Evolutionary conservation across 2,888 invertebrate genomes (phyloP).

Genomic region (Abrostola triplasia): DNA sequence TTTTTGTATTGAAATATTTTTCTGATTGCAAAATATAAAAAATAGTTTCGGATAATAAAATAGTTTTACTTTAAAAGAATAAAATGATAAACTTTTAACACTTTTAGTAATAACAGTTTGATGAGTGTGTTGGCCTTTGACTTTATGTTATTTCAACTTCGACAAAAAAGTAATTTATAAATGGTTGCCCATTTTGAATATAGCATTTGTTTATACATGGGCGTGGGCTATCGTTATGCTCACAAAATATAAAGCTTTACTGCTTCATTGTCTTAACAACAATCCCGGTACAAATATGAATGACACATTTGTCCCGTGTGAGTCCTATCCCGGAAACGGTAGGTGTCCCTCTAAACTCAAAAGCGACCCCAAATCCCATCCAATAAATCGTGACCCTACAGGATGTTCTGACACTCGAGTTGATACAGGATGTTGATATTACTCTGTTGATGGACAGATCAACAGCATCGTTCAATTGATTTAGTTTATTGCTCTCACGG

Average conservation of each 20-base stretch:
- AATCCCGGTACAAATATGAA: no score
- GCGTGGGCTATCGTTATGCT: no score
- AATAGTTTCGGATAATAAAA: no score
- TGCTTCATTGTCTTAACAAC: no score
- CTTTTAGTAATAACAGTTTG: no score
- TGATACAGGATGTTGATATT: slow-evolving; percentile 64
- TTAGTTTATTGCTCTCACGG: slow-evolving; percentile 3
- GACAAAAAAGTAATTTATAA: no score
- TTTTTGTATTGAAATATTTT: not conserved
- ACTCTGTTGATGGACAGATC: slow-evolving; percentile 56
- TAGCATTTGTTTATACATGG: no score
- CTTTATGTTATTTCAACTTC: no score
- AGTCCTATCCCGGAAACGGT: not conserved
- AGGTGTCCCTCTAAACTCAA: not conserved
- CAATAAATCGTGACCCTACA: slow-evolving; percentile 4
- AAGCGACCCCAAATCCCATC: slow-evolving; percentile 1
- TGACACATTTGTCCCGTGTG: no score
- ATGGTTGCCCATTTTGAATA: no score
- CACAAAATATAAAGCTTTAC: no score
- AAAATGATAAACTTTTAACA: not conserved
- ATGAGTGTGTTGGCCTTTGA: no score
- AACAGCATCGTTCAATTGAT: slow-evolving; percentile 22
- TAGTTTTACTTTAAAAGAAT: not conserved
- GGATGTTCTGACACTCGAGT: slow-evolving; percentile 18
- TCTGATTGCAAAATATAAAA: not conserved